phyloP scores from a whole-genome alignment of 1,140 invertebrate species.

The Philaenus spumarius region DNA sequence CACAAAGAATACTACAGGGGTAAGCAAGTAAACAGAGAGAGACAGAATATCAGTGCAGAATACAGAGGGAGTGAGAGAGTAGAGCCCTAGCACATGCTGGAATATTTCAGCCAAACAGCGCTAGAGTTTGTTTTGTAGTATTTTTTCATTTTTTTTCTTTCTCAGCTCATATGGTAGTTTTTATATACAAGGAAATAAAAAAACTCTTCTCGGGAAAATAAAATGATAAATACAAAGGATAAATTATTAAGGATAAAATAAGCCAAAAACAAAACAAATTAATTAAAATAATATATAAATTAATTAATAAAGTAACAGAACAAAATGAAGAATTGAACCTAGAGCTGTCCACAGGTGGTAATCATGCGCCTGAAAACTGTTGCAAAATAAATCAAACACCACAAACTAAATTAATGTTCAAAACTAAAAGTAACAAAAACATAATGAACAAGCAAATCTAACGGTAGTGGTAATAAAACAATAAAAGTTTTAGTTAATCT shows the following conservation, averaged over 20 bases:
- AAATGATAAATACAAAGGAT: neutral
- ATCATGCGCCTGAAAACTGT: neutral
- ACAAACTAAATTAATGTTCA: neutral
- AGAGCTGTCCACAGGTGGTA: neutral
- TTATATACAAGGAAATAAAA: neutral
- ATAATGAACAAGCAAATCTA: neutral
- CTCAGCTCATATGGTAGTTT: neutral
- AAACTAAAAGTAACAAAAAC: neutral
- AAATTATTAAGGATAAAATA: no score
- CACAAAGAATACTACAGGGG: slow-evolving; percentile 6
- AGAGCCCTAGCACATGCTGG: slow-evolving; percentile 8
- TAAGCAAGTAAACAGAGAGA: neutral
- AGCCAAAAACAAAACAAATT: no score
- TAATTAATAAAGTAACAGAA: no score
- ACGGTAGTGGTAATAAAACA: no score
- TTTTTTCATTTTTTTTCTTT: neutral
- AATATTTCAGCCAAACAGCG: slow-evolving; percentile 10
- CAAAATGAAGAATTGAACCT: no score
- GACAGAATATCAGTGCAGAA: neutral
- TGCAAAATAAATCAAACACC: neutral
- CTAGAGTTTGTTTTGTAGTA: neutral
- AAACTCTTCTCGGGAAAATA: neutral
- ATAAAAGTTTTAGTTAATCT: neutral
- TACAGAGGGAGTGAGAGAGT: no score
- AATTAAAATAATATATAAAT: no score